Percentiles rank a stretch among this genome's conserved stretches.
These are phyloP conservation scores for Cladopsammia gracilis DNA, from an alignment of 64 coral and sea anemone species.

Conservation along the genomic window DNA sequence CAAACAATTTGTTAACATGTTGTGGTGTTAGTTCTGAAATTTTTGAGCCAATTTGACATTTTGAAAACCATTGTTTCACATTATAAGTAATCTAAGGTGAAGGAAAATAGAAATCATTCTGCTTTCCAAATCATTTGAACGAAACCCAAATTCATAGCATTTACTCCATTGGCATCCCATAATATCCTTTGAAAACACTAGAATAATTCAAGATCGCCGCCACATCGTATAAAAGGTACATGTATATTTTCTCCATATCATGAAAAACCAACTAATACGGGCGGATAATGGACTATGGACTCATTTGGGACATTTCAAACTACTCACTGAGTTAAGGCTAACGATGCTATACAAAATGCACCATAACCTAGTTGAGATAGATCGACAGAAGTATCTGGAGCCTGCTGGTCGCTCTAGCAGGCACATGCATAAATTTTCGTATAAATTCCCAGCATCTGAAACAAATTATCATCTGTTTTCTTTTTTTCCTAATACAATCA, in stretches of 20 bases:
- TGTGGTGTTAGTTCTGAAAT: no score
- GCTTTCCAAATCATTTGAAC: neutral
- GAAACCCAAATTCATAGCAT: neutral
- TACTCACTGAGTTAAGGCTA: neutral
- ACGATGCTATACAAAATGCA: no score
- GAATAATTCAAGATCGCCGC: neutral
- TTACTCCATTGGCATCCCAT: neutral
- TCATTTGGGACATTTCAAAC: conserved; percentile 12
- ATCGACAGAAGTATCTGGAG: no score
- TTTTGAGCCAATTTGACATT: no score
- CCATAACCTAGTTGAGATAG: no score
- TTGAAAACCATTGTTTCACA: conserved; percentile 8
- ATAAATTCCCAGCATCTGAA: no score
- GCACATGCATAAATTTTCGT: no score
- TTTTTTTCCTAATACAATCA: no score
- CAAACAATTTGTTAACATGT: no score
- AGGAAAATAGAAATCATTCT: conserved; percentile 4
- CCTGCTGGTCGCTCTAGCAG: no score
- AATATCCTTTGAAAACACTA: conserved; percentile 9
- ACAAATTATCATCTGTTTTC: no score
- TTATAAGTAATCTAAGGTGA: neutral
- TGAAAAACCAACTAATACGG: neutral
- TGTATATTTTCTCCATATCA: neutral
- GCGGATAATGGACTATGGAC: neutral
- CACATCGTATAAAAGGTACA: neutral